Evolutionary conservation across 2,797 vertebrate genomes (phyloP), one percentile per base, ranked within the genome.

Genomic region (Helicolenus hilgendorfi): DNA sequence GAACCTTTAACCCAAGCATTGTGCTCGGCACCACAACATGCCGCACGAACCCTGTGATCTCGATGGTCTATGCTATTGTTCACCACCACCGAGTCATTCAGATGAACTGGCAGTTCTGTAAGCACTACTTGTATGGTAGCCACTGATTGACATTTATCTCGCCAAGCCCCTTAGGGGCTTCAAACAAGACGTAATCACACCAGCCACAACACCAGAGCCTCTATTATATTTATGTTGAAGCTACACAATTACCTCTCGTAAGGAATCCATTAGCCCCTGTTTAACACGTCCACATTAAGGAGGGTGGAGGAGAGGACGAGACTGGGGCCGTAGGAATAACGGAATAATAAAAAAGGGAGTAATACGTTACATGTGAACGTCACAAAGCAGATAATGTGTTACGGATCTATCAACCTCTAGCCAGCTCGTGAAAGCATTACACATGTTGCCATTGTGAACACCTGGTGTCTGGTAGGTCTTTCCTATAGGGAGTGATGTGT

Each of bases 251-350:
- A 92, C 76, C 67, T 71, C 91, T 92, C 96, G 95, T 96, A 92
- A 95, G 95, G 95, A 97, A 96, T 68, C 89, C 90, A 97, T 97
- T 96, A 96, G 86, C 72, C 74, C 75, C 79, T 36, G 85, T 93
- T 92, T 79, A 73, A 70, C 86, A 88, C 71, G 49, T 86, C 88
- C 84, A 81, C 81, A 79, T 89, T 81, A 72, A 86, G 45, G 74
- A 74, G 45, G 65, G 65, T 67, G 53, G 67, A 63, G 69, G 73
- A 64, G 45, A 63, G 45, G 59, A 59, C 38, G 55, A 68, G 53
- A 24, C 35, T 5, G 76, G 11, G 76, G 84, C 53, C 74, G 64
- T 24, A 58, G 68, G 53, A 88, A 81, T 56, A 76, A 86, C 74
- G 7, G 33, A 49, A 77, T 27, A 63, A 75, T 20, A 9, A 65